Conservation (phyloP, 2,888 invertebrate genomes). For the Blastobasis lacticolella region DNA sequence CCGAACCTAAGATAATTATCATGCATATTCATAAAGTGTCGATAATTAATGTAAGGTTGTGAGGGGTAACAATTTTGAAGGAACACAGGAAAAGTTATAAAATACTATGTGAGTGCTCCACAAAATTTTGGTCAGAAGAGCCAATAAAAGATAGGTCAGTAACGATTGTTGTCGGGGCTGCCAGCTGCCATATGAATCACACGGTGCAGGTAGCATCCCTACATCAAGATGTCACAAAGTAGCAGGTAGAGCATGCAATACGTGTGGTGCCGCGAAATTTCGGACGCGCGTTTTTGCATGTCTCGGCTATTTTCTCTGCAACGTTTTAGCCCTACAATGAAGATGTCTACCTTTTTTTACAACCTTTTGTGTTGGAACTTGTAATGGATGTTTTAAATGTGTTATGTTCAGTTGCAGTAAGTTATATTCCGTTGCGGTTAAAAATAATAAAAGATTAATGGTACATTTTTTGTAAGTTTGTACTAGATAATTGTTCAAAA, state of each 20-base stretch:
- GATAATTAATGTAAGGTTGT: no score
- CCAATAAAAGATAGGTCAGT: constrained; percentile 4
- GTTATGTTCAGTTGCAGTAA: neutral
- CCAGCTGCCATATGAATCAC: constrained; percentile 29
- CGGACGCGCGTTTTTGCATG: constrained; percentile 53
- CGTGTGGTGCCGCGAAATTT: constrained; percentile 59
- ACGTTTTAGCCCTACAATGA: constrained; percentile 31
- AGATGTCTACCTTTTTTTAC: constrained; percentile 30
- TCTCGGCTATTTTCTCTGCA: constrained; percentile 36
- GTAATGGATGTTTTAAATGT: neutral
- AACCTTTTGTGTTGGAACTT: neutral
- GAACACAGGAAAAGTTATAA: no score
- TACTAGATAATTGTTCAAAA: no score
- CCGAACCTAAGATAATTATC: no score
- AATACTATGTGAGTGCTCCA: neutral
- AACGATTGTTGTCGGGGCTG: constrained; percentile 2
- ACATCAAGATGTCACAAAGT: constrained; percentile 66
- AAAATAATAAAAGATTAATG: neutral
- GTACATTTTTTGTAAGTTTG: neutral
- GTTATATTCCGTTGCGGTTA: neutral
- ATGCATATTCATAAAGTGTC: no score
- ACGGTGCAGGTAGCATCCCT: constrained; percentile 43
- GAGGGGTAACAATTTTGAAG: no score
- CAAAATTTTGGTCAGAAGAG: neutral
- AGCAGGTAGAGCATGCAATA: constrained; percentile 63